phyloP scores from a whole-genome alignment of 1,140 invertebrate genomes.

The Neelides sp. region DNA sequence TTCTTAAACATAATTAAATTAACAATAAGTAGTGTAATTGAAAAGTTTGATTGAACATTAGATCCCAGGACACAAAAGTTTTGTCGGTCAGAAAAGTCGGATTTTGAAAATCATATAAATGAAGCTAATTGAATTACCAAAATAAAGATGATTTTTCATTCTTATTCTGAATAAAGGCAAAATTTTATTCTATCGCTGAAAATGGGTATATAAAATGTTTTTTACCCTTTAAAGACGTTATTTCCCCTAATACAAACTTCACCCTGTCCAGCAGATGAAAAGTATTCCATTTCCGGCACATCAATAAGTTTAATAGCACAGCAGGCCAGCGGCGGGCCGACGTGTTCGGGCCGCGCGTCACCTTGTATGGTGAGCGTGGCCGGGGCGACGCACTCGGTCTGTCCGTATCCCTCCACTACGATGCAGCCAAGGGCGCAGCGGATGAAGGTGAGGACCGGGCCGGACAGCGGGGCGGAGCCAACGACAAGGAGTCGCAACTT shows the following conservation, averaged over 20 bases:
- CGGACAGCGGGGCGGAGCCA: not conserved
- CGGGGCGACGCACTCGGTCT: slow-evolving; percentile 92
- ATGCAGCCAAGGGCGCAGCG: slow-evolving; percentile 34
- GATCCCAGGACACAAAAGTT: no score
- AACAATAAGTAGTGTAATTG: no score
- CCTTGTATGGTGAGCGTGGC: slow-evolving; percentile 83
- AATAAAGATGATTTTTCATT: no score
- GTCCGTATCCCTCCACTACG: slow-evolving; percentile 91
- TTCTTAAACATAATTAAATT: no score
- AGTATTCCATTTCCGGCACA: slow-evolving; percentile 97
- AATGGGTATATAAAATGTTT: no score
- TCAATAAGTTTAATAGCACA: slow-evolving; percentile 86
- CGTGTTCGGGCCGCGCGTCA: slow-evolving; percentile 57
- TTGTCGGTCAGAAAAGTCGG: no score
- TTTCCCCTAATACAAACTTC: slow-evolving; percentile 37
- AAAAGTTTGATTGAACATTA: no score
- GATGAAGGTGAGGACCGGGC: not conserved
- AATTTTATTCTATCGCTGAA: no score
- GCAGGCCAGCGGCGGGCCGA: slow-evolving; percentile 85
- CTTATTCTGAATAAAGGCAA: no score
- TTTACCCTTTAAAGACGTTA: no score
- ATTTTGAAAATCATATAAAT: no score
- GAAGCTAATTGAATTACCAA: no score
- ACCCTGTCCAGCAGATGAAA: slow-evolving; percentile 67
- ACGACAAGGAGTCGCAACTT: not conserved